phyloP scores from a whole-genome alignment of 35 echinoderm and acorn worm species.

The Stichopus chloronotus region DNA sequence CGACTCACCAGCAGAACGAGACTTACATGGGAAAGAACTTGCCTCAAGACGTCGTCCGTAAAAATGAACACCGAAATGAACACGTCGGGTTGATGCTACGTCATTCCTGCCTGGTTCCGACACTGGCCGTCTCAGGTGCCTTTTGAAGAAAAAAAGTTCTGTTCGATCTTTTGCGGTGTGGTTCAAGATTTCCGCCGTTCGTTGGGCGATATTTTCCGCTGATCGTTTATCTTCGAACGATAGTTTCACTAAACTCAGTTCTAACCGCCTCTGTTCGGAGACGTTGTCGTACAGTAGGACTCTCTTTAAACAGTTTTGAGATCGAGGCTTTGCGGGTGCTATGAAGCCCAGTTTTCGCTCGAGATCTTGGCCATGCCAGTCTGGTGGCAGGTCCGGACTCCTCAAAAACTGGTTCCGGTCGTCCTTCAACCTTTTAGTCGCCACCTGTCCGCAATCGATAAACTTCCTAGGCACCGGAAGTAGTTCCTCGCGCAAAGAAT shows the following conservation, averaged over 20 bases:
- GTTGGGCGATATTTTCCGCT: constrained; percentile 16
- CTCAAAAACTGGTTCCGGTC: constrained; percentile 4
- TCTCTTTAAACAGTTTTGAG: constrained; percentile 35
- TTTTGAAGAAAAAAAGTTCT: background rate
- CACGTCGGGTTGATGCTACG: background rate
- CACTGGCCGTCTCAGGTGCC: background rate
- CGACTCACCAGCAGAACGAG: background rate
- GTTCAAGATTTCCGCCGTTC: constrained; percentile 30
- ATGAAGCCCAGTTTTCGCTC: background rate
- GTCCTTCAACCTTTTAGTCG: background rate
- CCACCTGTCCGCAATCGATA: constrained; percentile 4
- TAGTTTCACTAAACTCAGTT: constrained; percentile 23
- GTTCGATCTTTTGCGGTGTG: background rate
- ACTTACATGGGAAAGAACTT: background rate
- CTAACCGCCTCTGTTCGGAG: constrained; percentile 3
- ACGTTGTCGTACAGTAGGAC: constrained; percentile 44
- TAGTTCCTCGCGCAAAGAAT: constrained; percentile 15
- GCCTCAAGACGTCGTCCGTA: background rate
- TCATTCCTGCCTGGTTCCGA: background rate
- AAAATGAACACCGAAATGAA: background rate
- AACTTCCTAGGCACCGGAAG: constrained; percentile 30
- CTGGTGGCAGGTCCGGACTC: background rate
- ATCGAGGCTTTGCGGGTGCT: background rate
- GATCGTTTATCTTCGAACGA: constrained; percentile 37
- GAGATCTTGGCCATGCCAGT: constrained; percentile 2